A percentile compares a stretch with the other conserved stretches of the same genome.
phyloP scores from a whole-genome alignment of 92 coral and sea anemone species.

The Zoanthus gigantus region DNA sequence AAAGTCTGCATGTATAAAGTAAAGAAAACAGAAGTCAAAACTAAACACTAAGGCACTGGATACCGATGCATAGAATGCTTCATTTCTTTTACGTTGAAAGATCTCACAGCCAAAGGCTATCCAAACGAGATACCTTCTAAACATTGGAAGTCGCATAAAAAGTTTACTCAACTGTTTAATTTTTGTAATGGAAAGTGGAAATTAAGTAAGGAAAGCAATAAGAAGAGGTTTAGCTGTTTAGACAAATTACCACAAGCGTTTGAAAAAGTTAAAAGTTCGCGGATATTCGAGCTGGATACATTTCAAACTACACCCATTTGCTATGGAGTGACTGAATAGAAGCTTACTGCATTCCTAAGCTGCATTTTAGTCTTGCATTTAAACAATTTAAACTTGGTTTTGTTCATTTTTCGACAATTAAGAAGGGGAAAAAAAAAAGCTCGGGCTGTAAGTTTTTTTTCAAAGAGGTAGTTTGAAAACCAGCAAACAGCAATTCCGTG shows the following conservation, averaged over 20 bases:
- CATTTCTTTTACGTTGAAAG: background rate
- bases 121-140: background rate
- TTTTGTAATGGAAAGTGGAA: background rate
- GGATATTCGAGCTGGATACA: slow-evolving; percentile 17
- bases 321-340: background rate
- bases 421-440: background rate
- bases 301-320: slow-evolving; percentile 18
- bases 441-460: background rate
- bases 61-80: background rate
- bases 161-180: background rate
- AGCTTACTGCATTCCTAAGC: background rate
- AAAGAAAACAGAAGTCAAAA: background rate
- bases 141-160: background rate
- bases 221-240: background rate
- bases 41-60: background rate
- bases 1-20: background rate
- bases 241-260: background rate
- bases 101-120: background rate
- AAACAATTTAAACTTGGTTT: background rate
- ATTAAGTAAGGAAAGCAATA: background rate
- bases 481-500: background rate
- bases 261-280: background rate
- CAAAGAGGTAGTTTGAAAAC: slow-evolving; percentile 2
- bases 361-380: background rate
- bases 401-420: background rate